Percentiles rank a stretch among this genome's conserved stretches.
Evolutionary conservation across 2,888 invertebrate species (phyloP).

Genomic region (Siphonodentalium dalli): DNA sequence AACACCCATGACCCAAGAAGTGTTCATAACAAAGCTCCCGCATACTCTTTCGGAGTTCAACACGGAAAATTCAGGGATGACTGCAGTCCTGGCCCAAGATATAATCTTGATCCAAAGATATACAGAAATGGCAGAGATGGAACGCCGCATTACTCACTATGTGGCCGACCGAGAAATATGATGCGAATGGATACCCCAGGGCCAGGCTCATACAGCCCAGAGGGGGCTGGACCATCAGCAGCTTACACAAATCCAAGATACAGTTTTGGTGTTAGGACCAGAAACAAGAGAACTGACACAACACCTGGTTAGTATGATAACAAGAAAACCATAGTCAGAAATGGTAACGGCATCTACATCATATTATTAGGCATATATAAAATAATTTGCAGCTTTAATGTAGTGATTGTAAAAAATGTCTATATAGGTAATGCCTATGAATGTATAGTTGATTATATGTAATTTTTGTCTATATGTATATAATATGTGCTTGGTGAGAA

Average conservation of each 20-base stretch:
- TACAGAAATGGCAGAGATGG: slow-evolving; percentile 58
- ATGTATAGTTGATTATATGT: too few relatives aligned
- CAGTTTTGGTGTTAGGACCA: slow-evolving; percentile 58
- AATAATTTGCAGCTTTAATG: too few relatives aligned
- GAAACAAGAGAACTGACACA: slow-evolving; percentile 52
- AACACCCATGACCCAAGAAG: slow-evolving; percentile 57
- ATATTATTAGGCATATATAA: too few relatives aligned
- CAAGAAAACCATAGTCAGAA: too few relatives aligned
- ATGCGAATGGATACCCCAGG: slow-evolving; percentile 56
- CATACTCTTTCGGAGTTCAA: slow-evolving; percentile 55
- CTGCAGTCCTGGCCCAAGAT: slow-evolving; percentile 58
- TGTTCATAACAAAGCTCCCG: slow-evolving; percentile 51
- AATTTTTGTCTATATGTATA: too few relatives aligned
- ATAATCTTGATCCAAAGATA: slow-evolving; percentile 46
- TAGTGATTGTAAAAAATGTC: too few relatives aligned
- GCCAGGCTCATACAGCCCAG: slow-evolving; percentile 63
- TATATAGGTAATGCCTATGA: too few relatives aligned
- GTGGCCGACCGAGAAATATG: slow-evolving; percentile 42
- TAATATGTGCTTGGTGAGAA: too few relatives aligned
- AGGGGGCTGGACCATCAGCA: slow-evolving; percentile 46
- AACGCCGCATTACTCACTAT: slow-evolving; percentile 60
- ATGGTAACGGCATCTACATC: too few relatives aligned
- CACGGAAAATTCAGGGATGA: slow-evolving; percentile 56
- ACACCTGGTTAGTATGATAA: slow-evolving; percentile 59
- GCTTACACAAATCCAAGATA: slow-evolving; percentile 49